Base-by-base conservation (phyloP, 2,113 vertebrate species). In the Corapipo altera region DNA sequence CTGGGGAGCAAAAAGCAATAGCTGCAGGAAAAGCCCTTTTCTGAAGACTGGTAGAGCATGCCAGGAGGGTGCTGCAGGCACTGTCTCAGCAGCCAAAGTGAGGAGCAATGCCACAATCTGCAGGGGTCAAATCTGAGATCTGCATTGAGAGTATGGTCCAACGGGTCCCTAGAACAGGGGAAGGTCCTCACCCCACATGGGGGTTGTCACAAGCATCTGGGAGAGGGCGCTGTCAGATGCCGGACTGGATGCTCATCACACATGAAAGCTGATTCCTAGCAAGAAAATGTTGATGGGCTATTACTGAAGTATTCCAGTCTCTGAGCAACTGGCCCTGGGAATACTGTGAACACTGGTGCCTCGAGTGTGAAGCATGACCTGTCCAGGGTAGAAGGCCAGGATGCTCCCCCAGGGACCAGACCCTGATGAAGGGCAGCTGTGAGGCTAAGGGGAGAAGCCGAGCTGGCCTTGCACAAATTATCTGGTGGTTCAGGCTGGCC, bases 281-380 rank as follows among this genome's bases (percentile, higher is more conserved):
- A 61, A 22, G 30, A 0, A 7, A 55, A 32, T 0, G 4, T 13
- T 44, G 14, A 6, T 7, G 6, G 33, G 24, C 21, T 74, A 22
- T 44, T 32, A 11, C 5, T 27, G 16, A 12, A 21, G 3, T 35
- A 33, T 76, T 65, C 75, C 6, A 39, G 44, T 43, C 7, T 6
- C n/a, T 43, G 49, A 55, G 46, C 27, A 65, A 24, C 15, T 14
- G 16, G 1, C 8, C 12, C 15, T 46, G 49, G 20, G 24, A 33
- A 33, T 21, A 15, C 39, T 0, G 0, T 19, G 43, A 72, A 39
- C 0, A 0, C 15, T 43, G 21, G 32, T 52, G 27, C 32, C 18
- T 14, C 0, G 4, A 27, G 12, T 8, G 15, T 16, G 20, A 66
- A 49, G 41, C 0, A 1, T 4, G 18, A 23, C 9, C 15, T 51